Base-by-base conservation (phyloP, 2,888 invertebrate species). In the Cryptosula pallasiana region DNA sequence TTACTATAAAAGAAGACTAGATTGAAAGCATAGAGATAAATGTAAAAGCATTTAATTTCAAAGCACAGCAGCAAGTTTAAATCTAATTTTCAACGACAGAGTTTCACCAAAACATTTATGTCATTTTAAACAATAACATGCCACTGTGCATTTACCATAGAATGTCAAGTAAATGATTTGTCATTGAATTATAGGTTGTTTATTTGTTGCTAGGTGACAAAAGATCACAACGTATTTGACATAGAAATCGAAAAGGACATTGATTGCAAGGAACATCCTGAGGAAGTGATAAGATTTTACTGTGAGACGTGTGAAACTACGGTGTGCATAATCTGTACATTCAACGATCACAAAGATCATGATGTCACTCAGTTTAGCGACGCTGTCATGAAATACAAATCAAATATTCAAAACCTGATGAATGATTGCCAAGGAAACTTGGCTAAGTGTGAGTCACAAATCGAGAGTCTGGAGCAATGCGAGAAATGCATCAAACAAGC, bases 281-380 rank as follows among this genome's bases (percentile, higher is more conserved):
- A 82, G 45, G 84, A 84, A 74, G 77, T 78, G 29, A 81, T 83
- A 0, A 77, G 83, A 0, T 84, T 83, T 75, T 84, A 82, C 75
- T 84, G 84, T 72, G 83, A 83, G 73, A 80, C 80, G 0, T 84
- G 84, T 74, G 81, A 83, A 69, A 77, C 78, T 69, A 84, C 84
- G 71, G 79, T 84, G 23, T 84, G 84, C 77, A 80, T 84, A 34
- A 78, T 84, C 20, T 84, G 84, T 72, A 82, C 84, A 13, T 84
- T 84, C 76, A 82, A 83, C 70, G 58, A 72, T 35, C 84, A 84
- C 74, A 76, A 79, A 23, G 81, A 81, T 71, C 84, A 84, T 75
- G 82, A 84, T 35, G 81, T 84, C 13, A 80, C 81, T 72, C 80
- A 81, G 5, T 82, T 84, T 72, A 79, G 76, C 58, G 83, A 84